Evolutionary conservation across 1,140 invertebrate genomes (phyloP), one percentile per base, ranked within the genome.

Genomic region (Ceratina calcarata): DNA sequence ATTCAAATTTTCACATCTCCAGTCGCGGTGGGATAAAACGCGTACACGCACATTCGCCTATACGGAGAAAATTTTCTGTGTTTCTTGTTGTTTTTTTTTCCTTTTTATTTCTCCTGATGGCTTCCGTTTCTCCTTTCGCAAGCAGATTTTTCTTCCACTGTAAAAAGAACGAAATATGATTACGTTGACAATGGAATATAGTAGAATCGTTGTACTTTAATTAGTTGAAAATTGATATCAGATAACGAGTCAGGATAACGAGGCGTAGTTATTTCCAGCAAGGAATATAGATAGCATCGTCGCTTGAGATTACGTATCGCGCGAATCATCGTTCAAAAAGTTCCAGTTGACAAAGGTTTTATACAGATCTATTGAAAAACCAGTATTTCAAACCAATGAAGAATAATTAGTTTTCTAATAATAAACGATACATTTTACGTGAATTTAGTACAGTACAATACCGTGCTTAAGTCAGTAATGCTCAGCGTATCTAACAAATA

Each of bases 301-400:
- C 88, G 74, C 74, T 90, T 86, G 81, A 73, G 55, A 66, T 80
- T 76, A 76, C 57, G 80, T 87, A 88, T 82, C 80, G 82, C 88
- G 88, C 88, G 90, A 89, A 91, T 87, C 88, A 91, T 91, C 89
- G 91, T 91, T 91, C 90, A 89, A 91, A 91, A 87, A 89, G 90
- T 92, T 91, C 91, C 91, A 91, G 90, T 91, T 91, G 88, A 92
- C 86, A 91, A 90, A 91, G 89, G 87, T 92, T 92, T 91, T 92
- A 92, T 92, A 91, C 89, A 91, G 89, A 91, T 92, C 89, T 91
- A 91, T 45, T 92, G 89, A 89, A 78, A 78, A 91, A 92, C 91
- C 91, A 93, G 92, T 93, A 93, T 93, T 93, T 90, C 90, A 92
- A 92, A 92, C 90, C 91, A 93, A 92, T 92, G 91, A 91, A 89